These are phyloP conservation scores for Anguilla pacifica DNA, from an alignment of 2,797 vertebrate species.

Conservation along the genomic window DNA sequence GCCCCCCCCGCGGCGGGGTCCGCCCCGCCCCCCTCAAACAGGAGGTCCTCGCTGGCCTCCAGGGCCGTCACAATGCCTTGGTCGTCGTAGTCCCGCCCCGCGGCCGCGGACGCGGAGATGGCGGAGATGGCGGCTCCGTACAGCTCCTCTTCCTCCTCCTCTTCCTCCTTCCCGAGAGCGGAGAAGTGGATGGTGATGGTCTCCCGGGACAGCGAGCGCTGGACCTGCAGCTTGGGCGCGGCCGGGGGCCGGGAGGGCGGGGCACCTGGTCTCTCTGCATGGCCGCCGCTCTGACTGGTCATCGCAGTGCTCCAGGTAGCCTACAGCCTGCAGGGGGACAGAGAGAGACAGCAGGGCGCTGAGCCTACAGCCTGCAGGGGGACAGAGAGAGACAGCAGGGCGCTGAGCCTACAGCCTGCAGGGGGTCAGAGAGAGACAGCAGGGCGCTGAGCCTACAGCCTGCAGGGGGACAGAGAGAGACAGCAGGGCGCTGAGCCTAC, in stretches of 20 bases:
- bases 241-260: constrained; percentile 76
- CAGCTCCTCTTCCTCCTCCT: constrained; percentile 86
- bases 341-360: constrained; percentile 11
- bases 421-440: too few species aligned
- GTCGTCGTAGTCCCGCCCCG: constrained; percentile 70
- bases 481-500: too few species aligned
- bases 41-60: constrained; percentile 91
- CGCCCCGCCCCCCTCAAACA: constrained; percentile 69
- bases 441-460: too few species aligned
- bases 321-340: constrained; percentile 67
- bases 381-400: too few species aligned
- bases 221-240: constrained; percentile 87
- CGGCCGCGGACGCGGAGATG: constrained; percentile 64
- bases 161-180: constrained; percentile 89
- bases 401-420: too few species aligned
- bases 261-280: constrained; percentile 82
- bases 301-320: constrained; percentile 76
- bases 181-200: constrained; percentile 94
- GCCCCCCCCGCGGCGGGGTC: constrained; percentile 58
- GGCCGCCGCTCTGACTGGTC: constrained; percentile 87
- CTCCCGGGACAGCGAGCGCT: constrained; percentile 85
- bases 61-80: constrained; percentile 84
- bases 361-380: background rate
- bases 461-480: too few species aligned
- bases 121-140: constrained; percentile 61